A percentile compares a stretch with the other conserved stretches of the same genome.
Conservation (phyloP, 2,797 vertebrate species). For the Percopsis omiscomaycus region DNA sequence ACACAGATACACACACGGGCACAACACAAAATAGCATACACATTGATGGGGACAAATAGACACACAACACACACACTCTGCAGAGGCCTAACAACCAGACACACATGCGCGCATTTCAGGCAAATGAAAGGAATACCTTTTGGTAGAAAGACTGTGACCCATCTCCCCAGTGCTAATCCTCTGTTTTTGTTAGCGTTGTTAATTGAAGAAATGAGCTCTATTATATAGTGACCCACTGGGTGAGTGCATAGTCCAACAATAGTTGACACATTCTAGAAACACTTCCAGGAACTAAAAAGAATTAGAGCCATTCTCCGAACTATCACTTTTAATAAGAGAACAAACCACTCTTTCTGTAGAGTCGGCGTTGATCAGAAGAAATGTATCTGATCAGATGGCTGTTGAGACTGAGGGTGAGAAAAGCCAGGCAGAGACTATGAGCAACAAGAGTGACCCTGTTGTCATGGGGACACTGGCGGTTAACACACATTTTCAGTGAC, state of each 20-base stretch:
- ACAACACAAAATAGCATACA: neutral
- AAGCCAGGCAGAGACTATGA: neutral
- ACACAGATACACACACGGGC: constrained; percentile 4
- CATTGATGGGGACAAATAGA: neutral
- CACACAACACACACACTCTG: neutral
- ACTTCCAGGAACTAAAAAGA: constrained; percentile 58
- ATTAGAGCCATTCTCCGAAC: constrained; percentile 44
- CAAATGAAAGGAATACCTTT: constrained; percentile 30
- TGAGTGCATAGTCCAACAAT: constrained; percentile 53
- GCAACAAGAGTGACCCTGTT: no score
- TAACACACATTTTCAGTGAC: no score
- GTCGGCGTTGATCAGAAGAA: constrained; percentile 32
- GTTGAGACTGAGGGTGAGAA: constrained; percentile 9
- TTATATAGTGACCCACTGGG: constrained; percentile 59
- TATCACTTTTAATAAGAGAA: constrained; percentile 44
- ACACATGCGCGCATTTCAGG: constrained; percentile 5
- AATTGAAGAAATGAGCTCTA: constrained; percentile 69
- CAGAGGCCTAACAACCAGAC: constrained; percentile 3
- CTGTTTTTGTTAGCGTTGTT: constrained; percentile 66
- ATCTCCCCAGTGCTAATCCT: constrained; percentile 55
- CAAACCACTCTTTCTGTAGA: constrained; percentile 7
- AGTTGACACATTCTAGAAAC: constrained; percentile 54
- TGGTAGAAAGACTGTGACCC: constrained; percentile 22
- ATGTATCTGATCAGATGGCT: constrained; percentile 26
- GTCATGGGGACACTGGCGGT: no score